Base-by-base conservation (phyloP, 2,113 vertebrate genomes). In the Onychostruthus taczanowskii region DNA sequence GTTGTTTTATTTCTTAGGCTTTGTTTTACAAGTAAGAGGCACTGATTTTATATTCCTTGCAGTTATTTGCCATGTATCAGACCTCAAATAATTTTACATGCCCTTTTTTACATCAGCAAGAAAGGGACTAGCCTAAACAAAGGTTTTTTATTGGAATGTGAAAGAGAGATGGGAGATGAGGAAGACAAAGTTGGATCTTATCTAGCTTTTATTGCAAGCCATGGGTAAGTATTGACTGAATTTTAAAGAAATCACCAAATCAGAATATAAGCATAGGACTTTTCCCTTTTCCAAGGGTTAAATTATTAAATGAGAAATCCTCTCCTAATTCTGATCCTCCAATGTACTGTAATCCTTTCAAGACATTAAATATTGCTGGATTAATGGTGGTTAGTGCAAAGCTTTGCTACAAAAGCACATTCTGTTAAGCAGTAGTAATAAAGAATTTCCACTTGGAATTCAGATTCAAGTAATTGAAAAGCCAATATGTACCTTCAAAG, bases 281-380 rank as follows among this genome's bases (percentile, higher is more conserved):
- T 93, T 94, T 68, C 23, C 33, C 13, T 10, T 87, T 68, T 46
- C 22, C 37, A 26, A 44, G 30, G 53, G 44, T 62, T 2, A 24
- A 35, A 77, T 70, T 67, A 87, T 83, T 76, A 91, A 90, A 63
- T 78, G 43, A 95, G 66, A 96, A 96, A 95, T 89, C 23, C 22
- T 86, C 12, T 77, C 30, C 83, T 87, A 83, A 81, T 97, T 96
- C 59, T 94, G 41, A 59, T 84, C 26, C 81, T 93, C 61, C 44
- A 75, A 61, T 47, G 19, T 47, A 81, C 23, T 89, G 10, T 84
- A 94, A 95, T 75, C 41, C 31, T 84, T 93, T 93, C 52, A 91
- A 81, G 26, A 78, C 31, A 73, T 69, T 86, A 95, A 90, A 72
- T 81, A 47, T 84, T 82, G 47, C 59, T 90, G 49, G 39, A 94